A percentile compares a stretch with the other conserved stretches of the same genome.
Conservation (phyloP, 2,888 invertebrate species). For the Amblyteles armatorius region DNA sequence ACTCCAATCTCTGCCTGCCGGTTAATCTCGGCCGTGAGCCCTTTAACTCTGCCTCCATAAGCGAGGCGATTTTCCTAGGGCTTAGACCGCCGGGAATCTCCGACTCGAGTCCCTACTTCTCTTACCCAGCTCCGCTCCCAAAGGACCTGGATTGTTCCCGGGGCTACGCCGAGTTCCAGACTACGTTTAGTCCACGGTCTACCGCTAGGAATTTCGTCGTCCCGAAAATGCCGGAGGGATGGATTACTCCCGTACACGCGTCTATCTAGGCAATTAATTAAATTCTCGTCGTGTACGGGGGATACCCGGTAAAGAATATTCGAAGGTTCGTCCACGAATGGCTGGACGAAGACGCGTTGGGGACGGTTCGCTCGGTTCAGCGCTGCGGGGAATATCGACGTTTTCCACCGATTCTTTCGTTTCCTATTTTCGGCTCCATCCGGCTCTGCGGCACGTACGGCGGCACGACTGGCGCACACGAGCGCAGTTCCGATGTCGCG, state of each 20-base stretch:
- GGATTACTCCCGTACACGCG: conserved; percentile 33
- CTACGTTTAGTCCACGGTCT: conserved; percentile 35
- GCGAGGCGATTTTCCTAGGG: conserved; percentile 59
- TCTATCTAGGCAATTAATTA: conserved; percentile 24
- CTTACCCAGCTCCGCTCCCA: conserved; percentile 36
- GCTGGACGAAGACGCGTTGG: neutral
- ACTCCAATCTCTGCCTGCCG: conserved; percentile 46
- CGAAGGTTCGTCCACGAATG: neutral
- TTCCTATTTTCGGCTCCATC: neutral
- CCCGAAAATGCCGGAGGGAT: conserved; percentile 36
- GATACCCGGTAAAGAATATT: neutral
- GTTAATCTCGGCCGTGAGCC: conserved; percentile 69
- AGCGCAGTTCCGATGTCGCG: neutral
- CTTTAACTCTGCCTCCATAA: conserved; percentile 69
- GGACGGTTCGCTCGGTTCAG: neutral
- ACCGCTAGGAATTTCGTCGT: conserved; percentile 48
- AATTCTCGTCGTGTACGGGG: conserved; percentile 19
- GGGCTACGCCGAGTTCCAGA: neutral
- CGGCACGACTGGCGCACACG: neutral
- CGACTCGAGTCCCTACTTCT: conserved; percentile 21
- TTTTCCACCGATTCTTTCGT: neutral
- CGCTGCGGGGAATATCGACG: neutral
- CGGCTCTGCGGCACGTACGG: neutral
- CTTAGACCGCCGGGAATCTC: conserved; percentile 65
- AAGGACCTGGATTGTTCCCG: conserved; percentile 48